Conservation (phyloP, 2,113 vertebrate genomes). For the Esox niger region DNA sequence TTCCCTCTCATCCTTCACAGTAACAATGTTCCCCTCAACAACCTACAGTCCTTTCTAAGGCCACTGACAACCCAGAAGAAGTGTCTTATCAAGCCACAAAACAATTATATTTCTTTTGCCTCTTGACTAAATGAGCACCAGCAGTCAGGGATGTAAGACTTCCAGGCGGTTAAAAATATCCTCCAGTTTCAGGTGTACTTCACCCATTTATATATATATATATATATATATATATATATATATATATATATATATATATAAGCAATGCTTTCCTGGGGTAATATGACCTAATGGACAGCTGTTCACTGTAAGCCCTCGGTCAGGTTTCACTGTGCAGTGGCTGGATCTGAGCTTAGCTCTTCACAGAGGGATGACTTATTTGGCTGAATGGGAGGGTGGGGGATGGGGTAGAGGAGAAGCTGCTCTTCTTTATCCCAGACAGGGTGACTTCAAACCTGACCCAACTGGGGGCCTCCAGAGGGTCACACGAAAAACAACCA, state of each 20-base stretch:
- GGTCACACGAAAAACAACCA: neutral
- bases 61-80: too few species aligned
- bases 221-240: too few species aligned
- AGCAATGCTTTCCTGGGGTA: constrained; percentile 58
- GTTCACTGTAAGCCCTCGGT: constrained; percentile 50
- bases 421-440: neutral
- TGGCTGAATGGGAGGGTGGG: neutral
- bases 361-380: constrained; percentile 22
- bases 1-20: constrained; percentile 44
- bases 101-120: constrained; percentile 8
- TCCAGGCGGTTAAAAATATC: constrained; percentile 61
- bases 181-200: constrained; percentile 38
- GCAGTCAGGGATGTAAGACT: constrained; percentile 35
- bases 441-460: neutral
- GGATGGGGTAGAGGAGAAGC: constrained; percentile 15
- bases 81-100: neutral
- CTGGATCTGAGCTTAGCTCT: neutral
- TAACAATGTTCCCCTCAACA: constrained; percentile 11
- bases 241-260: too few species aligned
- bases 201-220: constrained; percentile 49
- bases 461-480: neutral
- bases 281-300: constrained; percentile 62
- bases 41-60: neutral
- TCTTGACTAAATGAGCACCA: constrained; percentile 29
- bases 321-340: constrained; percentile 50